These are phyloP conservation scores for Melanocharis versteri DNA, from an alignment of 2,113 vertebrate species.

Conservation along the genomic window DNA sequence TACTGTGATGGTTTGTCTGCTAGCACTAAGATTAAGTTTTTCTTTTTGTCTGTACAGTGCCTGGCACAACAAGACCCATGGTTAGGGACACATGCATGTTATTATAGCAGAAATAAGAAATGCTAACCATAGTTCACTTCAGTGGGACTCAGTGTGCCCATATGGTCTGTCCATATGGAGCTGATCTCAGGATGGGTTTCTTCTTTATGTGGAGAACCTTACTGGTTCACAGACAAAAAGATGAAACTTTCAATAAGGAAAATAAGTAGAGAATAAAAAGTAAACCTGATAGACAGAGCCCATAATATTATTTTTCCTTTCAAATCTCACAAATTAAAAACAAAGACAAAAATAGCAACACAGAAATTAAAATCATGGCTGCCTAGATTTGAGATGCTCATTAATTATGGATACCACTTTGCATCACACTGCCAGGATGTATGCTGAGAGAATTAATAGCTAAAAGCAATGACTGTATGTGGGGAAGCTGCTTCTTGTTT, in stretches of 20 bases:
- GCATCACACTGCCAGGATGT: neutral
- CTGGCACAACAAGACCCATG: neutral
- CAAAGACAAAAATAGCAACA: neutral
- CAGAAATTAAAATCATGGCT: neutral
- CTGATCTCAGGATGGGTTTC: neutral
- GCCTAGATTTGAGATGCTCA: neutral
- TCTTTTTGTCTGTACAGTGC: neutral
- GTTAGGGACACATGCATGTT: neutral
- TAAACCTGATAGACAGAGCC: neutral
- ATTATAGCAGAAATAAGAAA: constrained; percentile 2
- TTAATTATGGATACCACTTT: constrained; percentile 27
- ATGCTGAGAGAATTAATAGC: neutral
- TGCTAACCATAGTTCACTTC: neutral
- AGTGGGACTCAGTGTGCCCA: neutral
- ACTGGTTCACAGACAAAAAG: neutral
- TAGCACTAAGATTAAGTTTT: neutral
- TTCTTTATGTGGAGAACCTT: neutral
- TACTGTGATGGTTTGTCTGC: neutral
- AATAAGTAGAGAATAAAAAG: neutral
- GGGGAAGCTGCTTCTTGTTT: neutral
- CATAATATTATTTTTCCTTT: neutral
- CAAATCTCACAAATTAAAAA: neutral
- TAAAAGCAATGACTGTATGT: neutral
- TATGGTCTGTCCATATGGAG: constrained; percentile 35
- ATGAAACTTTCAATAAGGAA: neutral